These are phyloP conservation scores for Drosophila aldrichi DNA, from an alignment of 2,888 invertebrate genomes.

Conservation along the genomic window DNA sequence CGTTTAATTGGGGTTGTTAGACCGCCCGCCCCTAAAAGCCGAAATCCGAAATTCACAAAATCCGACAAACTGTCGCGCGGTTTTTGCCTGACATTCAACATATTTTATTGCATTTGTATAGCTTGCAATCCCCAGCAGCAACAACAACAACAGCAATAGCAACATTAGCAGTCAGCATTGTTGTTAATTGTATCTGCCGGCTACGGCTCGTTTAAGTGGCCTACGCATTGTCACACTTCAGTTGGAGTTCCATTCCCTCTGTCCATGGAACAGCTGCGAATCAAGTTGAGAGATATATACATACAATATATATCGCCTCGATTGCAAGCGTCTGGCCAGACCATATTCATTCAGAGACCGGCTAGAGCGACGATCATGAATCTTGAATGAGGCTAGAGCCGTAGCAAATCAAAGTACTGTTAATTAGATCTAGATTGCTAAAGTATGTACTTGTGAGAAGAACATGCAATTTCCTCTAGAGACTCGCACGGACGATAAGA, in stretches of 20 bases:
- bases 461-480: constrained; percentile 33
- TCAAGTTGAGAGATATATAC: constrained; percentile 2
- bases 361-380: background rate
- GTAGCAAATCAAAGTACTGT: constrained; percentile 18
- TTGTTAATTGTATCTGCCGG: constrained; percentile 65
- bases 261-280: constrained; percentile 28
- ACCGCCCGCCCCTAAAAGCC: constrained; percentile 49
- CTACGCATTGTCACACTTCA: constrained; percentile 73
- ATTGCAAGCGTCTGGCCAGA: background rate
- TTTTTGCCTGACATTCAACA: constrained; percentile 65
- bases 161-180: constrained; percentile 44
- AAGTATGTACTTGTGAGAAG: constrained; percentile 35
- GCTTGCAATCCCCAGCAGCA: constrained; percentile 14
- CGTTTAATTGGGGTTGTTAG: constrained; percentile 79
- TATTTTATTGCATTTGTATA: constrained; percentile 71
- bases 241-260: constrained; percentile 24
- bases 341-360: background rate
- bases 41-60: background rate
- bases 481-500: constrained; percentile 24
- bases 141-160: constrained; percentile 6
- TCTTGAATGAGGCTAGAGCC: background rate
- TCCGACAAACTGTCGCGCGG: constrained; percentile 40
- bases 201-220: constrained; percentile 54
- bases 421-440: constrained; percentile 50
- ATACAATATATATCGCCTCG: too few relatives aligned